Percentiles rank a stretch among this genome's conserved stretches.
These are phyloP conservation scores for Hormaphis cornu DNA, from an alignment of 1,140 invertebrate genomes.

Conservation along the genomic window DNA sequence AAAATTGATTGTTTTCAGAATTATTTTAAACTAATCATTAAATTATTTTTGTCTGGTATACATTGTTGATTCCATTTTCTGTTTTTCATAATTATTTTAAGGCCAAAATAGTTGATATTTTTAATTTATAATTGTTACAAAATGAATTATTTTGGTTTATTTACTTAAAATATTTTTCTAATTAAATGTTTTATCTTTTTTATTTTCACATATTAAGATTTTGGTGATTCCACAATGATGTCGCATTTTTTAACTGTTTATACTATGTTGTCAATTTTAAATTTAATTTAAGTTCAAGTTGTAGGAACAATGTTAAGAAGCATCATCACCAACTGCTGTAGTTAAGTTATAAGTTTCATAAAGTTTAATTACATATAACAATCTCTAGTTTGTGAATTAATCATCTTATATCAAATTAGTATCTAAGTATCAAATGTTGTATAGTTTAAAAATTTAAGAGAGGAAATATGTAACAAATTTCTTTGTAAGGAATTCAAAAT, in stretches of 20 bases:
- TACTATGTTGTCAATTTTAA: neutral
- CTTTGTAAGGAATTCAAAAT: too few relatives aligned
- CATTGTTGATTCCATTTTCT: neutral
- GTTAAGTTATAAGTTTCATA: too few relatives aligned
- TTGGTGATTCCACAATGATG: neutral
- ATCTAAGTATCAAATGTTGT: too few relatives aligned
- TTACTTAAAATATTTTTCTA: neutral
- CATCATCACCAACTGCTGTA: too few relatives aligned
- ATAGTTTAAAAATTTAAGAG: too few relatives aligned
- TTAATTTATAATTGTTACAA: too few relatives aligned
- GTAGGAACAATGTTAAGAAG: neutral
- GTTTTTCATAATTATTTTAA: too few relatives aligned
- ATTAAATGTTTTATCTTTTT: neutral
- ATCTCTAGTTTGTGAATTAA: too few relatives aligned
- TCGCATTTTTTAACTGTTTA: neutral
- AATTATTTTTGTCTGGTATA: neutral
- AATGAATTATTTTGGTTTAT: neutral
- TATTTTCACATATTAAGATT: neutral
- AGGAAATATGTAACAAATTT: too few relatives aligned
- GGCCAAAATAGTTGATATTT: neutral
- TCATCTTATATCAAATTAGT: too few relatives aligned
- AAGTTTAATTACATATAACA: too few relatives aligned
- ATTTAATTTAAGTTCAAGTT: neutral
- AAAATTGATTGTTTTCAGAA: conserved; percentile 3
- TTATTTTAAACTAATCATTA: neutral